These are phyloP conservation scores for Microtus richardsoni DNA, from an alignment of 2,113 vertebrate species.

Conservation along the genomic window DNA sequence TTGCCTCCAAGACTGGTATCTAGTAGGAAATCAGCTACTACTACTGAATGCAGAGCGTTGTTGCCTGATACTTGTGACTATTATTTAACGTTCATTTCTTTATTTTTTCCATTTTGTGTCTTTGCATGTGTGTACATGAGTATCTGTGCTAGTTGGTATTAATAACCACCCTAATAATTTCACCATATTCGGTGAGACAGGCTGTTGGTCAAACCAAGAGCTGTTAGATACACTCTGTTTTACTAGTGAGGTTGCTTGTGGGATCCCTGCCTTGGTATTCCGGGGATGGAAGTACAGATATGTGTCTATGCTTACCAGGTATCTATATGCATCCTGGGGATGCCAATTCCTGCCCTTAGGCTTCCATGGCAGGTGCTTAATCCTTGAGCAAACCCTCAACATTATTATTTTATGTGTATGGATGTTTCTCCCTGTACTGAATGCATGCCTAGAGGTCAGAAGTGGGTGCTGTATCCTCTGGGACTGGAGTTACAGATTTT, in stretches of 20 bases:
- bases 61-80: slow-evolving; percentile 50
- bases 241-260: neutral
- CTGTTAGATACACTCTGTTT: neutral
- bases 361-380: no score
- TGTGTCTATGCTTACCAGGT: neutral
- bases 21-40: slow-evolving; percentile 41
- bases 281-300: neutral
- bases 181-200: neutral
- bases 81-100: neutral
- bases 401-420: neutral
- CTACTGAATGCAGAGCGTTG: neutral
- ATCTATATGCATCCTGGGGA: neutral
- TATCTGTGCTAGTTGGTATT: neutral
- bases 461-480: neutral
- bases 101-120: neutral
- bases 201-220: no score
- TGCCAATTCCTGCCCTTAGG: neutral
- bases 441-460: neutral
- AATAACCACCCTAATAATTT: neutral
- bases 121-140: neutral
- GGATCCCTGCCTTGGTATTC: neutral
- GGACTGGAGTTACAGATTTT: neutral
- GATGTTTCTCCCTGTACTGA: neutral
- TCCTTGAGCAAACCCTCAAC: neutral
- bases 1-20: slow-evolving; percentile 78